phyloP scores from a whole-genome alignment of 2,113 vertebrate species.

The Poeciliopsis occidentalis region DNA sequence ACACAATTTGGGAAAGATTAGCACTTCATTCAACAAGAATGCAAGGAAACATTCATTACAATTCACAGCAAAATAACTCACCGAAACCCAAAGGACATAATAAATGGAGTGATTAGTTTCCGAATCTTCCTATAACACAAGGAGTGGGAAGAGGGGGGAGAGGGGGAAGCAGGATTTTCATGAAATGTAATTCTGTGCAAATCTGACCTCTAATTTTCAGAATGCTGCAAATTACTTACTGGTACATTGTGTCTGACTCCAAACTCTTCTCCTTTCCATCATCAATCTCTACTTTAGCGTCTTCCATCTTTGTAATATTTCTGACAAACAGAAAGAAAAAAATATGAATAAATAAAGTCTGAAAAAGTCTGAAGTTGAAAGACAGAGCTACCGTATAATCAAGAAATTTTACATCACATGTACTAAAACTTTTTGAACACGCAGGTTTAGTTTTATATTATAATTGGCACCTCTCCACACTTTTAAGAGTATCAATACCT shows the following conservation, averaged over 20 bases:
- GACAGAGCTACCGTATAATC: too few species aligned
- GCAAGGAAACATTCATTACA: neutral
- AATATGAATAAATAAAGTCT: neutral
- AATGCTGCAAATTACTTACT: slow-evolving; percentile 74
- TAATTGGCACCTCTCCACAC: neutral
- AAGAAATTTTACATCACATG: neutral
- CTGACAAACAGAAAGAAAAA: neutral
- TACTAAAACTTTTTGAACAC: neutral
- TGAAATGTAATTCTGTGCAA: neutral
- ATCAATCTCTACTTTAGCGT: slow-evolving; percentile 85
- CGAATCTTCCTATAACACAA: slow-evolving; percentile 71
- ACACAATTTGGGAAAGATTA: neutral
- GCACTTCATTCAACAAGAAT: neutral
- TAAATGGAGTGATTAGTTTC: slow-evolving; percentile 79
- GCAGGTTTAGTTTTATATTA: neutral
- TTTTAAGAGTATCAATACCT: too few species aligned
- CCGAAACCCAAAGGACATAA: slow-evolving; percentile 93
- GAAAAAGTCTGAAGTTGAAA: neutral
- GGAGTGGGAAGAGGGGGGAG: neutral
- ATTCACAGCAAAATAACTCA: slow-evolving; percentile 69
- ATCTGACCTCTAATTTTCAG: neutral
- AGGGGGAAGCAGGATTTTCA: neutral
- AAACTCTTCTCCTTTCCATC: slow-evolving; percentile 80
- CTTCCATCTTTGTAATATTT: slow-evolving; percentile 73
- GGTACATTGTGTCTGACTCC: slow-evolving; percentile 74